Conservation (phyloP, 2,888 invertebrate species). For the Sisyra terminalis region DNA sequence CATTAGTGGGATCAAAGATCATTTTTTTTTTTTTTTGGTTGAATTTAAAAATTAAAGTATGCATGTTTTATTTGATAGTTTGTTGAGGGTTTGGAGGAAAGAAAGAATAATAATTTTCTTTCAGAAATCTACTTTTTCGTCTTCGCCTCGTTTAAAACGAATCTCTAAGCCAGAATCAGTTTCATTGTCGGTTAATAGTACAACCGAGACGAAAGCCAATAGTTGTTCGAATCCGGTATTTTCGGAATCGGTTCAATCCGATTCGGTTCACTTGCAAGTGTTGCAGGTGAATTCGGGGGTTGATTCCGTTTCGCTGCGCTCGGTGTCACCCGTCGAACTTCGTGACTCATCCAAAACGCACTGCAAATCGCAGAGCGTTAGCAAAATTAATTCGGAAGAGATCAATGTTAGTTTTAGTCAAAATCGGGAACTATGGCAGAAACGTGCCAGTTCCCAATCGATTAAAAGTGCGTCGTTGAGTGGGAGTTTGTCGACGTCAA, state of each 20-base stretch:
- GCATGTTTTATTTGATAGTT: neutral
- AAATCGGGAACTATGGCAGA: conserved; percentile 44
- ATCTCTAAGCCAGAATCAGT: neutral
- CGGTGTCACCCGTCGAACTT: conserved; percentile 9
- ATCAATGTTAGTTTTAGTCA: conserved; percentile 29
- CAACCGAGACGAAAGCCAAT: neutral
- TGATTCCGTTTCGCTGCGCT: conserved; percentile 13
- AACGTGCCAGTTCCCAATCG: conserved; percentile 36
- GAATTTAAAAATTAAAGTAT: neutral
- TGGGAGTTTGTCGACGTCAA: conserved; percentile 16
- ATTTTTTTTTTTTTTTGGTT: neutral
- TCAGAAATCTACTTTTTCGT: neutral
- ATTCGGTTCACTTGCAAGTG: conserved; percentile 11
- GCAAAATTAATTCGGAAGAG: conserved; percentile 24
- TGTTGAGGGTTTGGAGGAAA: neutral
- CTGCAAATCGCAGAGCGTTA: conserved; percentile 32
- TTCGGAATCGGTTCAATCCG: neutral
- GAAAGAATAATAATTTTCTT: neutral
- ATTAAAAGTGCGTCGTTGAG: conserved; percentile 18
- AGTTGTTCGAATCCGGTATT: neutral
- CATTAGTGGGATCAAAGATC: neutral
- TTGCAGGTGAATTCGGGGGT: conserved; percentile 12
- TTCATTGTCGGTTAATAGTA: neutral
- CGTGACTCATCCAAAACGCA: conserved; percentile 14
- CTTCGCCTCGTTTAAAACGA: conserved; percentile 5